Base-by-base conservation (phyloP, 2,888 invertebrate species). In the Drosophila limbata region DNA sequence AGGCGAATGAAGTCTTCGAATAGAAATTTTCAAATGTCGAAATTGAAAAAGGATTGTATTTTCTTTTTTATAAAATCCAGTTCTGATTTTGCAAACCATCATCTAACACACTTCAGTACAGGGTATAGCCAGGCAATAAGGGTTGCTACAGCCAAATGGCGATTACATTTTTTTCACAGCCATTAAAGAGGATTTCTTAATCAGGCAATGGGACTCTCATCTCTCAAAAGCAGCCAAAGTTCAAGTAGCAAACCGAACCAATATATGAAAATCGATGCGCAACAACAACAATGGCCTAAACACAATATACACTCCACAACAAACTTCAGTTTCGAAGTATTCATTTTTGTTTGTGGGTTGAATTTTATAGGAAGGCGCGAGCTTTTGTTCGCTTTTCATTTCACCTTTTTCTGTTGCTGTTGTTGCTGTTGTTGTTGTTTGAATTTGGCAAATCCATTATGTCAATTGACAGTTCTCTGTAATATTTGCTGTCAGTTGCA, bases 401-500 rank as follows among this genome's bases (percentile, higher is more conserved):
- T 84, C 65, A 79, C 65, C 73, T 74, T 67, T 73, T 77, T 68
- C 73, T 67, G 48, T 59, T 50, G 47, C 53, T 48, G 47, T 48
- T 63, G 63, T 62, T 60, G 63, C 61, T 60, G 62, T 73, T 77
- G 74, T 62, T 65, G 62, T 63, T 69, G 55, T 67, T 77, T 69
- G 73, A 71, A 71, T 87, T 84, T 79, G 79, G 76, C 82, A 89
- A 91, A 92, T 90, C 90, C 92, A 92, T 92, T 92, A 91, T 92
- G 83, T 85, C 89, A 90, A 92, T 92, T 92, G 92, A 92, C 92
- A 91, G 91, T 79, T 83, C 70, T 84, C 69, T 80, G 90, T 86
- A 91, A 92, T 92, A 92, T 92, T 92, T 89, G 91, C 91, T 92
- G 91, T 92, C 91, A 92, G 92, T 92, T 91, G 91, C 91, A 92